These are phyloP conservation scores for Deilephila porcellus DNA, from an alignment of 2,888 invertebrate genomes.

Conservation along the genomic window DNA sequence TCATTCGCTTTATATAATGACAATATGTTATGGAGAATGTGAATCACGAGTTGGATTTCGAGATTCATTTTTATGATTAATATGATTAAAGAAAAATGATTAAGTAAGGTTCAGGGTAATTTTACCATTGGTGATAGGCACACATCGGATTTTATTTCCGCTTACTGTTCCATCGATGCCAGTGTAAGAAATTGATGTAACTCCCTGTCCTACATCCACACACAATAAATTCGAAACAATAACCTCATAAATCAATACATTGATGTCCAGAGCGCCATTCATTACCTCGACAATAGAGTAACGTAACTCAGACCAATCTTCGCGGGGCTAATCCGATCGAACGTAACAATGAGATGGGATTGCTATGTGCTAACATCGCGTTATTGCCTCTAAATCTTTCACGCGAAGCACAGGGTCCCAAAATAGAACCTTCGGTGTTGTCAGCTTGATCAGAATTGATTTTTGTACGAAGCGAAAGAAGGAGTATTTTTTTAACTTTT, in stretches of 20 bases:
- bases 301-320: conserved; percentile 56
- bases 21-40: too few relatives aligned
- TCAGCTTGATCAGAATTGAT: conserved; percentile 18
- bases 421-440: conserved; percentile 34
- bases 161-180: too few relatives aligned
- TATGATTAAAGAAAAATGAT: not conserved
- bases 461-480: not conserved
- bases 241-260: not conserved
- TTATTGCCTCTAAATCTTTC: conserved; percentile 84
- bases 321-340: conserved; percentile 74
- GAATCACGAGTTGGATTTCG: too few relatives aligned
- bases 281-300: conserved; percentile 37
- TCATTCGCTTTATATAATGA: too few relatives aligned
- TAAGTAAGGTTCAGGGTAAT: too few relatives aligned
- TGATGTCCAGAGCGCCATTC: conserved; percentile 17
- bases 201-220: not conserved
- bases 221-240: not conserved
- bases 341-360: conserved; percentile 76
- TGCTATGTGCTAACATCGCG: conserved; percentile 71
- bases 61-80: too few relatives aligned
- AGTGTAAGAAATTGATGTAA: too few relatives aligned
- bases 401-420: conserved; percentile 53
- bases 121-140: too few relatives aligned
- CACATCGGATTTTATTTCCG: too few relatives aligned
- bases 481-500: not conserved